A percentile compares a stretch with the other conserved stretches of the same genome.
Evolutionary conservation across 2,888 invertebrate species (phyloP).

Genomic region (Tetheella fluctuosa): DNA sequence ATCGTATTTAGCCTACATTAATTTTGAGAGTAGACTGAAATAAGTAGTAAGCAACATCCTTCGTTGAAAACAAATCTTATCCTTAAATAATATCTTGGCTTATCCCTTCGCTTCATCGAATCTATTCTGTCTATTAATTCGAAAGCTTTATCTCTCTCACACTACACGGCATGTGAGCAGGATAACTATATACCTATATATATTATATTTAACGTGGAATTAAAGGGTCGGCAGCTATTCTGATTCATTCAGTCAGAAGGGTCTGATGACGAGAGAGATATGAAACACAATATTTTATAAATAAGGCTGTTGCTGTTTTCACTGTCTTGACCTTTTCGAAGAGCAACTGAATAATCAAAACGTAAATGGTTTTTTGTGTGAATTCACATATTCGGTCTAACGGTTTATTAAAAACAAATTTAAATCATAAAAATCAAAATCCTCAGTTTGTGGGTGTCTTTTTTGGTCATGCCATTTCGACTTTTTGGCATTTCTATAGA

Average conservation of each 20-base stretch:
- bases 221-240: slow-evolving; percentile 12
- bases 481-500: too few relatives aligned
- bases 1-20: too few relatives aligned
- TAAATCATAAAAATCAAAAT: too few relatives aligned
- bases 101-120: background rate
- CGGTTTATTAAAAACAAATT: too few relatives aligned
- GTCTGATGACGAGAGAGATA: slow-evolving; percentile 15
- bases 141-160: background rate
- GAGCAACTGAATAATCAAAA: background rate
- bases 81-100: slow-evolving; percentile 1
- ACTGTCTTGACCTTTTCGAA: background rate
- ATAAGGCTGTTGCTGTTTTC: slow-evolving; percentile 12
- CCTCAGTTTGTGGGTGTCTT: too few relatives aligned
- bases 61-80: background rate
- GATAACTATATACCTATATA: background rate
- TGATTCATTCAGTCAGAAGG: slow-evolving; percentile 17
- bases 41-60: background rate
- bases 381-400: too few relatives aligned
- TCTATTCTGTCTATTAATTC: slow-evolving; percentile 2
- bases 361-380: background rate
- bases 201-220: background rate
- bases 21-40: background rate
- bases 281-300: slow-evolving; percentile 19
- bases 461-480: too few relatives aligned
- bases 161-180: background rate